A percentile compares a stretch with the other conserved stretches of the same genome.
phyloP scores from a whole-genome alignment of 1,140 invertebrate species.

The Panagrolaimus sp. region DNA sequence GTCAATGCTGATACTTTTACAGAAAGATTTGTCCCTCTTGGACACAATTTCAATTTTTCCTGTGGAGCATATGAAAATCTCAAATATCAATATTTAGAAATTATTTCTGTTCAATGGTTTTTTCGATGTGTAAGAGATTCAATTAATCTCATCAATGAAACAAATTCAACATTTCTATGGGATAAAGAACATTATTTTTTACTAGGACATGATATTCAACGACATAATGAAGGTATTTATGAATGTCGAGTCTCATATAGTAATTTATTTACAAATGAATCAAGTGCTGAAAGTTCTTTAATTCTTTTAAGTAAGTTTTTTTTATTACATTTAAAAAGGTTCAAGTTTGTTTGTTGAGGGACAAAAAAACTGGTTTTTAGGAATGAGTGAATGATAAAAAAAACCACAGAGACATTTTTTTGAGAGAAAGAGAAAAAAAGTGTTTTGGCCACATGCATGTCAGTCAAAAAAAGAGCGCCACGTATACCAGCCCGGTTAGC shows the following conservation, averaged over 20 bases:
- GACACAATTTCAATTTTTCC: background rate
- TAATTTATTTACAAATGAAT: background rate
- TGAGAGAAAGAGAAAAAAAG: too few species aligned
- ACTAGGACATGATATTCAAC: background rate
- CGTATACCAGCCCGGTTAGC: constrained; percentile 30
- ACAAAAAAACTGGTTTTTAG: background rate
- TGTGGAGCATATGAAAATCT: background rate
- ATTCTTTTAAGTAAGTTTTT: background rate
- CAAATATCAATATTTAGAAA: background rate
- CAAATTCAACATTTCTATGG: background rate
- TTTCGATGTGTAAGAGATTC: background rate
- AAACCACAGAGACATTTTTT: too few species aligned
- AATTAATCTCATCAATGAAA: background rate
- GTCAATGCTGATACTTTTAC: too few species aligned
- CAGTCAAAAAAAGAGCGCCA: too few species aligned
- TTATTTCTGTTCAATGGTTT: background rate
- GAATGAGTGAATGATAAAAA: background rate
- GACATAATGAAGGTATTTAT: background rate
- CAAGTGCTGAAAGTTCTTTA: background rate
- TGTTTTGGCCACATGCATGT: too few species aligned
- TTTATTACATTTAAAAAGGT: background rate
- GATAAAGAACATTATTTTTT: background rate
- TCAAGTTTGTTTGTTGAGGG: background rate
- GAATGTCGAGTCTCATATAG: background rate
- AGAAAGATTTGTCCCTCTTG: background rate